phyloP scores from a whole-genome alignment of 2,888 invertebrate genomes.

The Sinohyriopsis cumingii region DNA sequence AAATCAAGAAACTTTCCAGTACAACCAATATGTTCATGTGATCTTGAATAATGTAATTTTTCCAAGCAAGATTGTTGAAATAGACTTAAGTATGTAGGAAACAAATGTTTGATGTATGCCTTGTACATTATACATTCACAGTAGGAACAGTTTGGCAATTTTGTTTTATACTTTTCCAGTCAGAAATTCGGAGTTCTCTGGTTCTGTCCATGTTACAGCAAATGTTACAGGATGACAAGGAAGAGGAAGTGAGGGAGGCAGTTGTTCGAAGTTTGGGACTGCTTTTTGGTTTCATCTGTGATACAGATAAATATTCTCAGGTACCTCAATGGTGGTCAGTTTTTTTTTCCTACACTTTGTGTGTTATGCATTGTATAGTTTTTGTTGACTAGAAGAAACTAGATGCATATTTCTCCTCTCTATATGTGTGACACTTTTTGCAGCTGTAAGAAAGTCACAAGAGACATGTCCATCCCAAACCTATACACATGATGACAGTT shows the following conservation, averaged over 20 bases:
- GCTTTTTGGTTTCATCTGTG: constrained; percentile 78
- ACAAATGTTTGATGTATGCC: not conserved
- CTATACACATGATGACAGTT: no score
- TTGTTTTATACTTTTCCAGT: constrained; percentile 66
- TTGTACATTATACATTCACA: not conserved
- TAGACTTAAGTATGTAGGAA: not conserved
- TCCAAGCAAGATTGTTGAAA: no score
- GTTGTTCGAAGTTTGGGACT: constrained; percentile 78
- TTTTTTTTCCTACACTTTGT: not conserved
- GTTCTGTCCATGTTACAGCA: constrained; percentile 83
- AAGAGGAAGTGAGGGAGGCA: constrained; percentile 78
- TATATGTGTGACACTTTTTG: no score
- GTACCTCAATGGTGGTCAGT: constrained; percentile 41
- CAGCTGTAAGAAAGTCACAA: no score
- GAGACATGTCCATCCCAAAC: no score
- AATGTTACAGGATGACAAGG: constrained; percentile 80
- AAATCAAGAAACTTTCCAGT: no score
- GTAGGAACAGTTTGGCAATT: not conserved
- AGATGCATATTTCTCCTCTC: no score
- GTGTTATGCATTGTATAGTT: not conserved
- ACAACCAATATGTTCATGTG: no score
- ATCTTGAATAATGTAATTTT: not conserved
- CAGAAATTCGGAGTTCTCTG: constrained; percentile 79
- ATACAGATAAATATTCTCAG: constrained; percentile 78
- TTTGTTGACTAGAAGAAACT: no score